phyloP scores from a whole-genome alignment of 37 sponge, comb jelly and placozoan species.

The Lycopodina hypogea region DNA sequence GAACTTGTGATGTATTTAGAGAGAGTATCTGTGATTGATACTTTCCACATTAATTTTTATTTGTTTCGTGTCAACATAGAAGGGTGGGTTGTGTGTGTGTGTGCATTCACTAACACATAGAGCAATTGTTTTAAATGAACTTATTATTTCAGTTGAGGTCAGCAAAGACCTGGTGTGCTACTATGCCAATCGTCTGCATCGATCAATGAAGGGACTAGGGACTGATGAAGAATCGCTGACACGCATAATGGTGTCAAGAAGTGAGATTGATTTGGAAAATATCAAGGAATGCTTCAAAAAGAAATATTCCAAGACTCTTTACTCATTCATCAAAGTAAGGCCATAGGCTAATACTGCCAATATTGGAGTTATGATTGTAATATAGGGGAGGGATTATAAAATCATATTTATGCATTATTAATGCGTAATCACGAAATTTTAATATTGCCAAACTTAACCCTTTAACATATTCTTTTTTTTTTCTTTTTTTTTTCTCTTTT shows the following conservation, averaged over 20 bases:
- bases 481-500: no score
- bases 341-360: background rate
- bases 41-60: no score
- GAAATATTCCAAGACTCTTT: constrained; percentile 70
- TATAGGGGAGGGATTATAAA: background rate
- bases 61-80: no score
- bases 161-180: constrained; percentile 18
- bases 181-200: constrained; percentile 77
- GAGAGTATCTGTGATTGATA: no score
- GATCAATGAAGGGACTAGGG: constrained; percentile 82
- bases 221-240: constrained; percentile 75
- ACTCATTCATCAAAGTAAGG: constrained; percentile 74
- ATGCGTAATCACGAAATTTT: no score
- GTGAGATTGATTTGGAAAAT: constrained; percentile 87
- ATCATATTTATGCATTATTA: background rate
- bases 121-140: no score
- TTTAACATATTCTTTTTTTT: no score
- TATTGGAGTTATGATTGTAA: background rate
- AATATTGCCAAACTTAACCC: no score
- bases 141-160: background rate
- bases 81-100: no score
- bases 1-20: background rate
- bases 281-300: constrained; percentile 62
- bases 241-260: constrained; percentile 78
- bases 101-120: no score